A percentile compares a stretch with the other conserved stretches of the same genome.
These are phyloP conservation scores for Amniataba percoides DNA, from an alignment of 2,797 vertebrate species.

Conservation along the genomic window DNA sequence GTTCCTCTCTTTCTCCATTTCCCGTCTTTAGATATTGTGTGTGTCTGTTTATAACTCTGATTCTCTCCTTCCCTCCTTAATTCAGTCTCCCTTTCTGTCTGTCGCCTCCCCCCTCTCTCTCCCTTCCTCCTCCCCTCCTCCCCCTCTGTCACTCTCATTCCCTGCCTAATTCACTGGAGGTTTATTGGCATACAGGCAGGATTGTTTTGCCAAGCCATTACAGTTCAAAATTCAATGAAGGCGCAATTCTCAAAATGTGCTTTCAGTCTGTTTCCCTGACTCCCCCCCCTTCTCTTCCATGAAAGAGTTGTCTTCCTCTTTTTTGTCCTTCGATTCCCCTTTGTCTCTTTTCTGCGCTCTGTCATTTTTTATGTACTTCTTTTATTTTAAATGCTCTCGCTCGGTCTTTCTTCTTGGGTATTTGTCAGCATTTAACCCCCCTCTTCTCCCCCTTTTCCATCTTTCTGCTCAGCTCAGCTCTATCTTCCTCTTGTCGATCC, in stretches of 20 bases:
- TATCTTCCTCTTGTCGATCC: conserved; percentile 38
- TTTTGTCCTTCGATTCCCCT: conserved; percentile 58
- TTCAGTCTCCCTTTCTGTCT: conserved; percentile 49
- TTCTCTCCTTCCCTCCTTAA: conserved; percentile 58
- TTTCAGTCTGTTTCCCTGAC: conserved; percentile 65
- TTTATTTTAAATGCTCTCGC: conserved; percentile 35
- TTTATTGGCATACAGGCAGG: conserved; percentile 80
- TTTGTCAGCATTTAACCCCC: conserved; percentile 50
- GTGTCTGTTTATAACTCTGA: conserved; percentile 72
- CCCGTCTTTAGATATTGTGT: conserved; percentile 59
- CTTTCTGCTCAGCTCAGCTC: conserved; percentile 36
- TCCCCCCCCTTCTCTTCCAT: conserved; percentile 17
- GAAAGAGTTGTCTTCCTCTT: conserved; percentile 55
- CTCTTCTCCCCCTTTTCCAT: no score
- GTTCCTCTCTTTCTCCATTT: conserved; percentile 68
- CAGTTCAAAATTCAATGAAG: conserved; percentile 84
- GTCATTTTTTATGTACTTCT: conserved; percentile 38
- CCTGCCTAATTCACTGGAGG: conserved; percentile 79
- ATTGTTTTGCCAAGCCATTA: conserved; percentile 85
- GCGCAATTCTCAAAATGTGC: conserved; percentile 78
- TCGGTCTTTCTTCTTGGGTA: conserved; percentile 18
- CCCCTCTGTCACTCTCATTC: conserved; percentile 66
- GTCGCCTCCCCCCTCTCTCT: conserved; percentile 35
- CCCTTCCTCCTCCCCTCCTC: conserved; percentile 32
- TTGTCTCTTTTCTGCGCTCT: conserved; percentile 35